These are phyloP conservation scores for Crotophaga sulcirostris DNA, from an alignment of 2,113 vertebrate genomes.

Conservation along the genomic window DNA sequence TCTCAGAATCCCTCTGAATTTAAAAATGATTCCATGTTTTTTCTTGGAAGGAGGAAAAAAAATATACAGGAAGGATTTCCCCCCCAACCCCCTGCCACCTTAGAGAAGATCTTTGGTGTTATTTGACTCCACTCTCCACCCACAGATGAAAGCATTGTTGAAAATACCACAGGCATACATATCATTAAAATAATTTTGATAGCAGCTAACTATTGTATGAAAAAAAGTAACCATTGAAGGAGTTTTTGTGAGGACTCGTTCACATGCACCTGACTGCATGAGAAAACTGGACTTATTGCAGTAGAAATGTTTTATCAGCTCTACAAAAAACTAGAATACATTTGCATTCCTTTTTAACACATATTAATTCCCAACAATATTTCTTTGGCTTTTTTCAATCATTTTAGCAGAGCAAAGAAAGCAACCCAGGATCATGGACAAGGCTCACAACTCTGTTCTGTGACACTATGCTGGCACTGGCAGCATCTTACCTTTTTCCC, in stretches of 20 bases:
- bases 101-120: background rate
- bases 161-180: background rate
- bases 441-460: background rate
- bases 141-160: background rate
- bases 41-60: background rate
- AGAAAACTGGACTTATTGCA: background rate
- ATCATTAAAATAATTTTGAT: constrained; percentile 9
- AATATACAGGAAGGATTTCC: background rate
- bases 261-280: background rate
- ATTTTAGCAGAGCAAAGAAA: background rate
- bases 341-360: background rate
- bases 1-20: constrained; percentile 65
- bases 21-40: constrained; percentile 60
- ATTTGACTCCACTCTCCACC: background rate
- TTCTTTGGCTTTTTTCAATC: background rate
- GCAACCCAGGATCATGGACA: background rate
- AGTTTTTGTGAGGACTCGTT: background rate
- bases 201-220: background rate
- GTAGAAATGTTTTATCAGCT: background rate
- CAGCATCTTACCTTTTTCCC: background rate
- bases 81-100: background rate
- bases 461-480: background rate
- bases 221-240: background rate
- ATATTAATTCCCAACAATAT: background rate
- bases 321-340: background rate